phyloP scores from a whole-genome alignment of 2,797 vertebrate genomes.

The Iguana delicatissima region DNA sequence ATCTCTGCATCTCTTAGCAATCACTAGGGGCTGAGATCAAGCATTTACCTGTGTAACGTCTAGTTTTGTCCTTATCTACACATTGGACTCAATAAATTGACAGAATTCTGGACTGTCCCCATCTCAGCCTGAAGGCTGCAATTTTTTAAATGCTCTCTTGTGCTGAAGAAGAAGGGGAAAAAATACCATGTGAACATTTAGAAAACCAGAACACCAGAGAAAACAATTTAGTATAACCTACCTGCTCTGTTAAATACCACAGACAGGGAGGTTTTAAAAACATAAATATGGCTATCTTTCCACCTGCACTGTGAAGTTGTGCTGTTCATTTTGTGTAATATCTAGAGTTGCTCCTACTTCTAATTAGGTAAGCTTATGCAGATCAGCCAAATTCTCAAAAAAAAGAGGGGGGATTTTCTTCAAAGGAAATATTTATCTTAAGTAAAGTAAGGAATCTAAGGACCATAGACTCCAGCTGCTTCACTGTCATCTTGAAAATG shows the following conservation, averaged over 20 bases:
- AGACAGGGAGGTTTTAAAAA: background rate
- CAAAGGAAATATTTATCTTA: slow-evolving; percentile 4
- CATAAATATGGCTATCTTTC: background rate
- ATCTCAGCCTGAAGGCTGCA: background rate
- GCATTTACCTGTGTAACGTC: background rate
- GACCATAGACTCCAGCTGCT: slow-evolving; percentile 39
- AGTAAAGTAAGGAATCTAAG: slow-evolving; percentile 29
- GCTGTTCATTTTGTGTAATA: background rate
- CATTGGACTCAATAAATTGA: background rate
- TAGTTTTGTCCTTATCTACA: background rate
- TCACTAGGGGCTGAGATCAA: background rate
- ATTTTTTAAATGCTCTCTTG: background rate
- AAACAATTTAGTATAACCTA: background rate
- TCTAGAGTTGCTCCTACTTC: background rate
- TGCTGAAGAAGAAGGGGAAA: background rate
- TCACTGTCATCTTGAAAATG: background rate
- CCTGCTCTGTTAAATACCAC: background rate
- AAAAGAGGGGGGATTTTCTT: background rate
- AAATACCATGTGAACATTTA: background rate
- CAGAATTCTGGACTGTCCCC: background rate
- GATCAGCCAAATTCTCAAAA: background rate
- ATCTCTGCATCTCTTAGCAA: background rate
- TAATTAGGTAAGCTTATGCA: background rate
- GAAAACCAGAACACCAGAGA: background rate
- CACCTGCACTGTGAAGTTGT: background rate